Evolutionary conservation across 2,113 vertebrate genomes (phyloP).

Genomic region (Cheirogaleus medius): DNA sequence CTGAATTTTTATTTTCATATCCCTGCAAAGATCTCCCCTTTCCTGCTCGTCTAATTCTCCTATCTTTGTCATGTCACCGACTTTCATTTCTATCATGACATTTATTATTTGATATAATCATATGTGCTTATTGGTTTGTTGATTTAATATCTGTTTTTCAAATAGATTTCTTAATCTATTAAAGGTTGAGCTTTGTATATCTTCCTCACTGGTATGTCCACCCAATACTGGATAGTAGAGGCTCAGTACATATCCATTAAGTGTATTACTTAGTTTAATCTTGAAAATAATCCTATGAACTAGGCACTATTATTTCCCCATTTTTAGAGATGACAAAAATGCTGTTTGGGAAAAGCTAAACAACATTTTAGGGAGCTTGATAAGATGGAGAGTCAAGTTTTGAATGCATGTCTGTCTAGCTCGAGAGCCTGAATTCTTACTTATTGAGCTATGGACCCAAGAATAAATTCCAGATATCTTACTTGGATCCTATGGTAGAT

Average conservation of each 20-base stretch:
- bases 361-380: neutral
- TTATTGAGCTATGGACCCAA: accelerated
- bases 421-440: neutral
- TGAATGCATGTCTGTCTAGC: neutral
- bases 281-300: neutral
- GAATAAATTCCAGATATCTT: neutral
- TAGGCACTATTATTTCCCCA: neutral
- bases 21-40: neutral
- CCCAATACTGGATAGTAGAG: neutral
- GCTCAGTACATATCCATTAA: neutral
- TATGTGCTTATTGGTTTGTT: neutral
- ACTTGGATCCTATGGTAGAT: neutral
- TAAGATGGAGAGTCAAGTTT: neutral
- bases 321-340: neutral
- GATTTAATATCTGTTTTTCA: neutral
- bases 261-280: neutral
- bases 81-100: neutral
- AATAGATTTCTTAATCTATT: neutral
- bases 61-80: neutral
- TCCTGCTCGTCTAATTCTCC: neutral
- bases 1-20: neutral
- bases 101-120: neutral
- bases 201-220: neutral
- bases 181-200: neutral
- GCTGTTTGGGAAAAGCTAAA: neutral